A percentile compares a stretch with the other conserved stretches of the same genome.
Evolutionary conservation across 2,888 invertebrate genomes (phyloP).

Genomic region (Junonia oenone): DNA sequence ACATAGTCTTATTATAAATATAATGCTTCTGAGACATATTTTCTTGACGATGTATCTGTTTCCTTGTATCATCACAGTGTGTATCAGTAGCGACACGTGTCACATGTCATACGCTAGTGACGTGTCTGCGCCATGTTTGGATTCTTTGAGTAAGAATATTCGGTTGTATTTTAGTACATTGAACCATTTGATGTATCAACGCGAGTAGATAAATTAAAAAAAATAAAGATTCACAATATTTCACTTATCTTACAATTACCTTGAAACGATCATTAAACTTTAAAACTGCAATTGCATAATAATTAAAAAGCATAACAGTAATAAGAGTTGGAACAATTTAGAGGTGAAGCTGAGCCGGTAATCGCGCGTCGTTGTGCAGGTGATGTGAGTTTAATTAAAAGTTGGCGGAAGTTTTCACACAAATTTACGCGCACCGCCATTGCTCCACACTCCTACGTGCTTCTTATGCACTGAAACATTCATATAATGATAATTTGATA

Average conservation of each 20-base stretch:
- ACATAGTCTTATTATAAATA: neutral
- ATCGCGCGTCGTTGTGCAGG: neutral
- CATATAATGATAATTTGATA: neutral
- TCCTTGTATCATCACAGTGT: neutral
- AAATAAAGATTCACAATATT: no score
- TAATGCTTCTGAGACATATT: neutral
- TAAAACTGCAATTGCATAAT: neutral
- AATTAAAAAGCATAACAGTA: neutral
- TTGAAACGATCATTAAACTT: neutral
- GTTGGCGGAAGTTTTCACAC: neutral
- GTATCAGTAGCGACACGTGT: neutral
- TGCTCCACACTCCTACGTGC: neutral
- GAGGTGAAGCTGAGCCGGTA: neutral
- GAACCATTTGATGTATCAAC: no score
- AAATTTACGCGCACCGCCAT: neutral
- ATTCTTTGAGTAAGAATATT: no score
- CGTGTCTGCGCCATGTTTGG: neutral
- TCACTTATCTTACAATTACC: no score
- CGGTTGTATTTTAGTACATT: no score
- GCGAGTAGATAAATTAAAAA: no score
- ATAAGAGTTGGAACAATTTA: neutral
- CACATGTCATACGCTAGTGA: neutral
- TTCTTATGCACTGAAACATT: neutral
- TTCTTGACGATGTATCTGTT: neutral
- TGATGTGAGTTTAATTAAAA: conserved; percentile 3